Conservation (phyloP, 2,888 invertebrate species). For the Phortica okadai region DNA sequence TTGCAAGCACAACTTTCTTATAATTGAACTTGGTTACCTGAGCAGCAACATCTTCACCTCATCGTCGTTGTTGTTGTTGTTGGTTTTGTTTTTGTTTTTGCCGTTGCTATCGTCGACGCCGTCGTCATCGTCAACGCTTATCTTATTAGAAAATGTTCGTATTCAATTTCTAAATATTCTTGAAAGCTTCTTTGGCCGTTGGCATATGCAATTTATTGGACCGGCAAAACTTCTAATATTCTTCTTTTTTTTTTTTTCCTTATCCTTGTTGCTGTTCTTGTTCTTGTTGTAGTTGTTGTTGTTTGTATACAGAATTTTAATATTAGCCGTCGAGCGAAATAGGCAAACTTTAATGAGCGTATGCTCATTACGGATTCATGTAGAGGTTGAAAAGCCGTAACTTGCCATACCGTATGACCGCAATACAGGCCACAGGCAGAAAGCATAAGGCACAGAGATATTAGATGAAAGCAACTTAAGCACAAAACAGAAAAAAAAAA, state of each 20-base stretch:
- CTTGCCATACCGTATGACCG: slow-evolving; percentile 14
- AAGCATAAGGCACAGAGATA: neutral
- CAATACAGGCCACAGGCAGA: neutral
- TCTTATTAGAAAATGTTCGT: slow-evolving; percentile 14
- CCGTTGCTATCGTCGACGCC: neutral
- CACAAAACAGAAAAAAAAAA: neutral
- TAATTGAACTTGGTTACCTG: neutral
- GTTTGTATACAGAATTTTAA: no score
- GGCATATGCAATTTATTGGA: slow-evolving; percentile 12
- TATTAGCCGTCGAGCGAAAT: neutral
- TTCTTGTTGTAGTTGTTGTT: no score
- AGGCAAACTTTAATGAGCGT: slow-evolving; percentile 15
- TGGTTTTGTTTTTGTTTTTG: neutral
- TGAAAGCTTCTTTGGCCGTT: neutral
- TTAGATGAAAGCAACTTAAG: neutral
- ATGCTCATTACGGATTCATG: slow-evolving; percentile 19
- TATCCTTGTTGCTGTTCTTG: no score
- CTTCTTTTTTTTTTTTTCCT: neutral
- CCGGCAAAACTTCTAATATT: neutral
- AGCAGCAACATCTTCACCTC: neutral
- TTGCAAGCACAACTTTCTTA: no score
- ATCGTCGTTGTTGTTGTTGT: neutral
- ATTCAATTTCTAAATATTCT: neutral
- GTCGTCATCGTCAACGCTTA: neutral
- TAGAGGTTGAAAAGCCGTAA: slow-evolving; percentile 20